Evolutionary conservation across 2,113 vertebrate species (phyloP), one percentile per base, ranked within the genome.

Genomic region (Calyptommatus sinebrachiatus): DNA sequence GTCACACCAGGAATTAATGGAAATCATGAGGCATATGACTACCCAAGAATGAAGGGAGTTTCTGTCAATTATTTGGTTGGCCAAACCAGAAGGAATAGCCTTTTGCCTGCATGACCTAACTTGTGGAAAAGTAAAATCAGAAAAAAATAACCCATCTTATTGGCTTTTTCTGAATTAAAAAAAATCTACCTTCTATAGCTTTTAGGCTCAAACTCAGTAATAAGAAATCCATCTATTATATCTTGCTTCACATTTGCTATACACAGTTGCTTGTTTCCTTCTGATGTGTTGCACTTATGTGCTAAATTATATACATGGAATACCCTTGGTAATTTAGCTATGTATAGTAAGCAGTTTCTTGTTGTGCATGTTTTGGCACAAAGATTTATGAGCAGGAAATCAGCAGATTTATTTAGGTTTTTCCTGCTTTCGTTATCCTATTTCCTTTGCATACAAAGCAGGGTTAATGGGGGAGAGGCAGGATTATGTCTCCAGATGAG

Each of bases 371-470:
- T 48, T n/a, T 9, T 65, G 3, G 11, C 79, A 28, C n/a, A 78
- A 2, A 45, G 29, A 48, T 29, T n/a, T 9, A 2, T 26, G 6
- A 71, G 81, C 74, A 82, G 61, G 74, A 68, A 73, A 41, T 53
- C 2, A 73, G 10, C 73, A 78, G 80, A 85, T 60, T 71, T 1
- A 11, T 84, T 76, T 67, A 65, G 6, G 1, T 70, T 83, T 71
- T 69, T 61, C 75, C 22, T 10, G 73, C n/a, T 72, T 67, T 73
- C 68, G 29, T 77, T 81, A 81, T 69, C 80, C 28, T 78, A 79
- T 35, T 61, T 85, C 3, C 74, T 83, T 70, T 63, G 28, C 18
- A 3, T 57, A 1, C 75, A 75, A 28, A 80, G 81, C 73, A 86
- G 71, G 85, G 76, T 71, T 7, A 78, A 14, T n/a, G 71, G 45